Base-by-base conservation (phyloP, 2,113 vertebrate genomes). In the Dendrocopos noguchii region DNA sequence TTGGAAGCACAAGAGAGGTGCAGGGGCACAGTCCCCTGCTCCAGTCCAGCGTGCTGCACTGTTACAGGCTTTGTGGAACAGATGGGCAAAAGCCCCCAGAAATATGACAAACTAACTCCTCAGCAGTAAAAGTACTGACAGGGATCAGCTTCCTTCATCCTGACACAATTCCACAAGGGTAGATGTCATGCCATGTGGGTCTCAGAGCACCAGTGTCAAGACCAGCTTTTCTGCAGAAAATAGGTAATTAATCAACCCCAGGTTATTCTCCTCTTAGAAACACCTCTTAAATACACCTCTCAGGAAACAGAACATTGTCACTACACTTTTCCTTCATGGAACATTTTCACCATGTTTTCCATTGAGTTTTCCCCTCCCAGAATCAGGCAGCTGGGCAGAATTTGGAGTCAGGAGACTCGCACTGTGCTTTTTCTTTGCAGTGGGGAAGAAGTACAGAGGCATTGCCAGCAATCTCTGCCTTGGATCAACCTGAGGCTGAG, bases 361-460 rank as follows among this genome's bases (percentile, higher is more conserved):
- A 86, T 39, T 17, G 33, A 24, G 36, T 5, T 8, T 76, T 79
- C 15, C 3, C 6, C 31, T 60, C 20, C 28, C 21, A 65, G 24
- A 86, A 52, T 67, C 12, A 50, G 14, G 39, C 6, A 72, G 1
- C 5, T 63, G 11, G 46, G 17, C 7, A 79, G 34, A 59, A 27
- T 22, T 3, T 64, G 10, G 24, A 64, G 17, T 5, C 9, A 3
- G 3, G 28, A 53, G 25, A 53, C 52, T 53, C 18, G 3, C 9
- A 21, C 27, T 2, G 1, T 55, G 27, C 18, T 77, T 7, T 5
- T 57, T 36, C 47, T 47, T 47, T 70, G 31, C 59, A 34, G 7
- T 3, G 2, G 6, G 21, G 14, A 72, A 15, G 8, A 50, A 13
- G 3, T 20, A 14, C 3, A 7, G 36, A 3, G 0, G 3, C 50